Conservation (phyloP, 2,888 invertebrate species). For the Clepsis dumicolana region DNA sequence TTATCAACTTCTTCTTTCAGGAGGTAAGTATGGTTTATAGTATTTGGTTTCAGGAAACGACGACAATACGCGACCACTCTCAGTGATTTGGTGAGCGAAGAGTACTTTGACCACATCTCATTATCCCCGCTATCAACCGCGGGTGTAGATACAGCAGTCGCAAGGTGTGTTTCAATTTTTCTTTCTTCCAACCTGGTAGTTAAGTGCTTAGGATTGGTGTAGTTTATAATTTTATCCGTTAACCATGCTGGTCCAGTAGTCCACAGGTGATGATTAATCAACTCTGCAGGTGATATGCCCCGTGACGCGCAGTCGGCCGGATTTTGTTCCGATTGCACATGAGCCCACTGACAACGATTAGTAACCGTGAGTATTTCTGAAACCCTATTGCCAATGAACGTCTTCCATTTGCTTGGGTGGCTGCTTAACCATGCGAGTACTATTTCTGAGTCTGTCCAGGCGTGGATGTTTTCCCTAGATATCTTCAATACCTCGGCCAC, state of each 20-base stretch:
- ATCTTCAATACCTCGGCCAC: not conserved
- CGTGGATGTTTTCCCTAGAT: not conserved
- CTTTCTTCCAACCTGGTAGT: constrained; percentile 3
- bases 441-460: constrained; percentile 18
- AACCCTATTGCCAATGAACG: not conserved
- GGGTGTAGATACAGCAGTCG: not conserved
- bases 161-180: constrained; percentile 1
- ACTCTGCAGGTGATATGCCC: not conserved
- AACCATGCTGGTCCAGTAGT: not conserved
- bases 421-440: constrained; percentile 21
- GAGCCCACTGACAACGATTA: not conserved
- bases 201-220: not conserved
- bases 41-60: not conserved
- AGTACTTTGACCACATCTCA: not conserved
- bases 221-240: not conserved
- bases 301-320: constrained; percentile 18
- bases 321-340: constrained; percentile 4
- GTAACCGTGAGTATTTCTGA: not conserved
- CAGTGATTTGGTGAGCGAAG: not conserved
- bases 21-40: constrained; percentile 2
- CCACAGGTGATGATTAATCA: constrained; percentile 1
- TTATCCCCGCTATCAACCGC: not conserved
- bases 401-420: constrained; percentile 21
- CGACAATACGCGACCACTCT: constrained; percentile 12
- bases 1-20: constrained; percentile 15